Evolutionary conservation across 2,113 vertebrate species (phyloP).

Genomic region (Megaptera novaeangliae): DNA sequence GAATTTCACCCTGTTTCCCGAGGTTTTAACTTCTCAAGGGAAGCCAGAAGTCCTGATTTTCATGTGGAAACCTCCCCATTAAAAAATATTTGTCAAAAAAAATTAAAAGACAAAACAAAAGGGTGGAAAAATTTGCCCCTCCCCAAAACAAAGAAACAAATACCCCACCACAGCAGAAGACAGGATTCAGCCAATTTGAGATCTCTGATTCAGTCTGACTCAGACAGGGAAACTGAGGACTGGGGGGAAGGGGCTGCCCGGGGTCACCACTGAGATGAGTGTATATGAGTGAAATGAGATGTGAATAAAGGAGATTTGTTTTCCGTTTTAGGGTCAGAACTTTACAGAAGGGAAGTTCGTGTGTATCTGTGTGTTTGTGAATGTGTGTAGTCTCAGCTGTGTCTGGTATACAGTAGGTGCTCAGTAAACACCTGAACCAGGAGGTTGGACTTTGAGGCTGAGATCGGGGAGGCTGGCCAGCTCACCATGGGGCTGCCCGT

Average conservation of each 20-base stretch:
- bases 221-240: background rate
- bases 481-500: background rate
- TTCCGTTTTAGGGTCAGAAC: background rate
- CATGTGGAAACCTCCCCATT: background rate
- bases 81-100: background rate
- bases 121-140: background rate
- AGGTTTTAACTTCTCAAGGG: background rate
- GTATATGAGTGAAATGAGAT: background rate
- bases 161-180: background rate
- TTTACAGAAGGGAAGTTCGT: background rate
- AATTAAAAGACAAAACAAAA: background rate
- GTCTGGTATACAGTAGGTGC: background rate
- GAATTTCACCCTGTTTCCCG: background rate
- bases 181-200: background rate
- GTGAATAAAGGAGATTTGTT: background rate
- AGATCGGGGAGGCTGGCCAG: background rate
- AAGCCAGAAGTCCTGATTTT: background rate
- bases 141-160: background rate
- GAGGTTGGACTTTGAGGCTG: background rate
- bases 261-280: background rate
- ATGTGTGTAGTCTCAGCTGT: background rate
- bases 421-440: background rate
- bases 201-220: background rate
- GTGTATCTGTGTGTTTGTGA: background rate
- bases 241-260: background rate